Evolutionary conservation across 2,888 invertebrate genomes (phyloP), one percentile per base, ranked within the genome.

Genomic region (Lepidochitona cinerea): DNA sequence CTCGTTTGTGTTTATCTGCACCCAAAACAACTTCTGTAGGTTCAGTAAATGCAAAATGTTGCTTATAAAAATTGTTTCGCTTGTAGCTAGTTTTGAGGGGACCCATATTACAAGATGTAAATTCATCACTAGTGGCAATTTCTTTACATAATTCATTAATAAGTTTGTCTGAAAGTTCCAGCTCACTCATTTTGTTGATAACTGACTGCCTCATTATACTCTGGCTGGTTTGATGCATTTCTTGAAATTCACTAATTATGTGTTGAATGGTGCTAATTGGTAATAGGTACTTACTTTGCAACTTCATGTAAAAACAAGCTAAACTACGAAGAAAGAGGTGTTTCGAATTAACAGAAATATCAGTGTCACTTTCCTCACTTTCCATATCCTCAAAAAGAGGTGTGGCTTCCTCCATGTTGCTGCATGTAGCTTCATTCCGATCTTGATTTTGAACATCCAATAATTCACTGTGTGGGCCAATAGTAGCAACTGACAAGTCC

Each of bases 281-380:
- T n/a, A n/a, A n/a, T 9, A 41, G 41, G 41, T 41, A 41, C 18
- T 41, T 41, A 41, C 41, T 41, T 5, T 66, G 66, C 14, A 66
- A 66, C 35, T 66, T 66, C n/a, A 66, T 29, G 35, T 66, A 35
- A 33, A 66, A 66, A 66, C 29, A 35, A 9, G 66, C 66, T 2
- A 36, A 7, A n/a, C 35, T 66, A n/a, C 35, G 29, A 18, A 66
- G 33, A 14, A 4, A 66, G 35, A 18, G 29, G 7, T 26, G 9
- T n/a, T 0, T 14, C 12, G 33, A 33, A n/a, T 67, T 7, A 33
- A 36, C 36, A 36, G 33, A 26, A 35, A 67, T 33, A 26, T 67
- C 18, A n/a, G 26, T 18, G 23, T 67, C 37, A 67, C 37, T 18
- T n/a, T n/a, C n/a, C n/a, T n/a, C n/a, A n/a, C n/a, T n/a, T n/a